Evolutionary conservation across 1,140 invertebrate genomes (phyloP).

Genomic region (Zaprionus africanus): DNA sequence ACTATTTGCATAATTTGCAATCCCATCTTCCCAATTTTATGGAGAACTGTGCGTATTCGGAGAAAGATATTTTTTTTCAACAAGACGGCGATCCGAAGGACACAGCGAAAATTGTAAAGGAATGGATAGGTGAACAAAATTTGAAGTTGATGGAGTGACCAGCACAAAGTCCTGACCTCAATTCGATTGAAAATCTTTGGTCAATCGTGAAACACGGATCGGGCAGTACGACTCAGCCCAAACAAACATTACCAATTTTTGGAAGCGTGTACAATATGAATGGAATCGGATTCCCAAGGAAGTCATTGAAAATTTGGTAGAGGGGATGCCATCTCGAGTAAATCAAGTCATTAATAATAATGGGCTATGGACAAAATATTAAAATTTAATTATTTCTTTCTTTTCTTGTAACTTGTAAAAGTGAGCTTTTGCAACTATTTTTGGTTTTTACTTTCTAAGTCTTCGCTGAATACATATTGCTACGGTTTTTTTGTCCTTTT

Average conservation of each 20-base stretch:
- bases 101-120: conserved; percentile 33
- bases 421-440: too few relatives aligned
- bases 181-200: too few relatives aligned
- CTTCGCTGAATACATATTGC: too few relatives aligned
- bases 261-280: background rate
- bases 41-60: conserved; percentile 8
- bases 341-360: background rate
- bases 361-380: conserved; percentile 28
- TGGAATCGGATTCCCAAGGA: too few relatives aligned
- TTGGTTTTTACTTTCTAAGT: too few relatives aligned
- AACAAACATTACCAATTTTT: conserved; percentile 1
- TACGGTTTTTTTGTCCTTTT: too few relatives aligned
- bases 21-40: conserved; percentile 29
- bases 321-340: too few relatives aligned
- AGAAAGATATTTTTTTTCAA: conserved; percentile 23
- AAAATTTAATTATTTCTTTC: background rate
- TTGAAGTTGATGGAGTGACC: conserved; percentile 26
- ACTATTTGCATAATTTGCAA: conserved; percentile 13
- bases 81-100: conserved; percentile 27
- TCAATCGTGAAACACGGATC: background rate
- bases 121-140: conserved; percentile 31
- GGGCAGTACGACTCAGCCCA: conserved; percentile 15
- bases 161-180: conserved; percentile 10
- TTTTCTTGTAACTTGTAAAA: too few relatives aligned
- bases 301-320: too few relatives aligned